phyloP scores from a whole-genome alignment of 2,888 invertebrate species.

The Pachydiplax longipennis region DNA sequence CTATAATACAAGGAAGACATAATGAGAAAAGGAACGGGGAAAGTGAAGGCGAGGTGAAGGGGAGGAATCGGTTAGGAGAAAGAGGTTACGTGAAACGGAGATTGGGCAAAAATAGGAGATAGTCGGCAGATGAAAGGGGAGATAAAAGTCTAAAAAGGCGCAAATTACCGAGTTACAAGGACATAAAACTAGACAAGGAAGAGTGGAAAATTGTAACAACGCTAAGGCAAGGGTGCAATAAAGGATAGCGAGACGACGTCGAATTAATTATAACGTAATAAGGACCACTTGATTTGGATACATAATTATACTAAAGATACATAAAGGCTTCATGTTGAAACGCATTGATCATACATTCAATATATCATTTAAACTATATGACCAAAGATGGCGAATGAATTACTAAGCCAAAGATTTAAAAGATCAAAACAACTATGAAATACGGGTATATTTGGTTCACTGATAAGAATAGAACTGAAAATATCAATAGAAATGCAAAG shows the following conservation, averaged over 20 bases:
- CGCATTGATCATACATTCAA: no score
- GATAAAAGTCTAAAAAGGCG: neutral
- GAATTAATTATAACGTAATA: no score
- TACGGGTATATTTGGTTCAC: no score
- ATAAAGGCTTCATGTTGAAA: no score
- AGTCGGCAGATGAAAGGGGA: neutral
- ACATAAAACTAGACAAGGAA: neutral
- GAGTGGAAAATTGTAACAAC: neutral
- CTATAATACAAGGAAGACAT: conserved; percentile 13
- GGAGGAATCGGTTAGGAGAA: neutral
- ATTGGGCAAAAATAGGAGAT: neutral
- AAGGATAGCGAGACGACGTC: neutral
- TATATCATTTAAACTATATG: no score
- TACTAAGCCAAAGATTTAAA: no score
- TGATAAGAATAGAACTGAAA: no score
- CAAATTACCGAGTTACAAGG: neutral
- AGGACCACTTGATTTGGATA: no score
- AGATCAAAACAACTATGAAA: no score
- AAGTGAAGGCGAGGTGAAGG: neutral
- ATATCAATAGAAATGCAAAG: no score
- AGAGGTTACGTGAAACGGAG: neutral
- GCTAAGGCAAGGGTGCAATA: neutral
- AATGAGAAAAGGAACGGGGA: neutral
- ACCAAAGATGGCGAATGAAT: no score
- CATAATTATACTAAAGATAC: no score